phyloP scores from a whole-genome alignment of 2,888 invertebrate species.

The Acrobasis repandana region DNA sequence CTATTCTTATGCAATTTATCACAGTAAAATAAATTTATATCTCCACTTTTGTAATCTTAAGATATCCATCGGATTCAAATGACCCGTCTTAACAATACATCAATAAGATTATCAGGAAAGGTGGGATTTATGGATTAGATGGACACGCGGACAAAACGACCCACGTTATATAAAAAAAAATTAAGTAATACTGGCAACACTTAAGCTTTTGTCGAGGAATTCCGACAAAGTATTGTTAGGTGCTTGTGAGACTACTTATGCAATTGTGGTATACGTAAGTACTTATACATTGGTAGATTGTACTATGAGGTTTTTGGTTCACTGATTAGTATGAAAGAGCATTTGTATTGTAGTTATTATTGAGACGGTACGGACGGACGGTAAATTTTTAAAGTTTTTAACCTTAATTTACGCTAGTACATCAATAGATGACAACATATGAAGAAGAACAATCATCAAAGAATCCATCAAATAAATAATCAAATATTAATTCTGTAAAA shows the following conservation, averaged over 20 bases:
- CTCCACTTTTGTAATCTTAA: too few species aligned
- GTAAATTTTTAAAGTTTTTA: too few species aligned
- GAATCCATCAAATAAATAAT: too few species aligned
- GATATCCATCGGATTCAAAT: slow-evolving; percentile 2
- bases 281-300: background rate
- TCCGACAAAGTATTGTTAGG: slow-evolving; percentile 18
- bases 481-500: too few species aligned
- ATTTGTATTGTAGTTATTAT: too few species aligned
- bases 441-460: too few species aligned
- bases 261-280: background rate
- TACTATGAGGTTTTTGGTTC: too few species aligned
- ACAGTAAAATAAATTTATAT: too few species aligned
- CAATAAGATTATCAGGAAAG: slow-evolving; percentile 25
- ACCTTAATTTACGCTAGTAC: too few species aligned
- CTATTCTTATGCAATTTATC: too few species aligned
- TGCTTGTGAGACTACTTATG: slow-evolving; percentile 14
- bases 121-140: slow-evolving; percentile 24
- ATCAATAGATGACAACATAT: too few species aligned
- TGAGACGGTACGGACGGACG: background rate
- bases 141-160: slow-evolving; percentile 27
- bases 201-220: slow-evolving; percentile 28
- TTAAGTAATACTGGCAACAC: slow-evolving; percentile 23
- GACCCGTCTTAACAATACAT: slow-evolving; percentile 12
- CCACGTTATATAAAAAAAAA: slow-evolving; percentile 20
- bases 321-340: too few species aligned